phyloP scores from a whole-genome alignment of 2,113 vertebrate genomes.

The Heterocephalus glaber region DNA sequence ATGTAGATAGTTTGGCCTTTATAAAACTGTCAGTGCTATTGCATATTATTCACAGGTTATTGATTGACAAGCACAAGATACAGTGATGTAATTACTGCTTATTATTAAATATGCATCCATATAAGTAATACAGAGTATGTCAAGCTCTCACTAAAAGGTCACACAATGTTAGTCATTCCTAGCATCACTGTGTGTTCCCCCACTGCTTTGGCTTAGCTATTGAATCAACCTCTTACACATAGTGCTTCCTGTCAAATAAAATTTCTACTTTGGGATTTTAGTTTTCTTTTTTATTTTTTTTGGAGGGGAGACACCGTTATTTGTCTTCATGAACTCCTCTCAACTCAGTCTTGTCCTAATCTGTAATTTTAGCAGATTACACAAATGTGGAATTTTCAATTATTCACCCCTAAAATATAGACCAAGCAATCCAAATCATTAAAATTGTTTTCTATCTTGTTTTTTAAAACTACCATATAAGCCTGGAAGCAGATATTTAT shows the following conservation, averaged over 20 bases:
- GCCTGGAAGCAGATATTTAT: neutral
- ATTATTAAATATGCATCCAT: neutral
- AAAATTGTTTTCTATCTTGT: neutral
- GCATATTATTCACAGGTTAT: neutral
- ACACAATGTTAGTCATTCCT: neutral
- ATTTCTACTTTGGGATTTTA: neutral
- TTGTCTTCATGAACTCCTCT: neutral
- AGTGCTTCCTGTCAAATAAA: neutral
- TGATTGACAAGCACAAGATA: neutral
- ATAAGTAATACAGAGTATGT: neutral
- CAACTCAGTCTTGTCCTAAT: neutral
- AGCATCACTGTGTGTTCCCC: neutral
- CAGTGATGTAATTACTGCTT: neutral
- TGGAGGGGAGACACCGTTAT: fast-evolving
- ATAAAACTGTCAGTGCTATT: neutral
- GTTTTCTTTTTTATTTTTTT: neutral
- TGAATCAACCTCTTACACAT: neutral
- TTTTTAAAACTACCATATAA: neutral
- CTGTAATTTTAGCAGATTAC: neutral
- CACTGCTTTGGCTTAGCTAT: neutral
- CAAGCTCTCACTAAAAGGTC: neutral
- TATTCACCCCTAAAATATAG: neutral
- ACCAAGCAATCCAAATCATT: neutral
- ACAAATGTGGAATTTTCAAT: neutral
- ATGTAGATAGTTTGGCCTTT: neutral